Evolutionary conservation across 2,888 invertebrate species (phyloP).

Genomic region (Polyploca ridens): DNA sequence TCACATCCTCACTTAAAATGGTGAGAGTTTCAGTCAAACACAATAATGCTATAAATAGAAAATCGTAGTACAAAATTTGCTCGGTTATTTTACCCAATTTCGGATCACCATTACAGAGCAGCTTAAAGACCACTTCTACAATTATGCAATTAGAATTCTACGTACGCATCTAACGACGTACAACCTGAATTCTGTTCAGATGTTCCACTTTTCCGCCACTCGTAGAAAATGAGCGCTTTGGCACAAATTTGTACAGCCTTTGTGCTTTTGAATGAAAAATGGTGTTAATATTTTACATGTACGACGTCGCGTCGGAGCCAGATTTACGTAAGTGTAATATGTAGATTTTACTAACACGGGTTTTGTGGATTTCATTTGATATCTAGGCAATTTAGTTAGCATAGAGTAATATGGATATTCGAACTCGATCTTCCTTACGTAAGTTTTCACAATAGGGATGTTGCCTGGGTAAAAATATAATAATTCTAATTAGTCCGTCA

Average conservation of each 20-base stretch:
- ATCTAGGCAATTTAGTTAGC: too few species aligned
- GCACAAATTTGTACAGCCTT: conserved; percentile 23
- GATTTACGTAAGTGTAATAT: neutral
- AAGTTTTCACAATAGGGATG: too few species aligned
- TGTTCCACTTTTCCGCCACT: conserved; percentile 14
- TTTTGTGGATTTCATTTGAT: neutral
- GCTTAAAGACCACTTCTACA: too few species aligned
- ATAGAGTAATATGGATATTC: too few species aligned
- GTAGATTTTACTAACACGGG: neutral
- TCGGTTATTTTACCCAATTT: neutral
- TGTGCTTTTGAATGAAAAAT: conserved; percentile 20
- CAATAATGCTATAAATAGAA: too few species aligned
- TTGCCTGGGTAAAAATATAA: too few species aligned
- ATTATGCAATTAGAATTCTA: neutral
- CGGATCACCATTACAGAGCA: too few species aligned
- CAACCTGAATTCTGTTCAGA: conserved; percentile 16
- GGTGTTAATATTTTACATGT: conserved; percentile 16
- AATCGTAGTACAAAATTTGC: too few species aligned
- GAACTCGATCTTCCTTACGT: too few species aligned
- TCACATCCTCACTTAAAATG: too few species aligned
- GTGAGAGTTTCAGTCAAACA: too few species aligned
- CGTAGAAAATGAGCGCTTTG: conserved; percentile 18
- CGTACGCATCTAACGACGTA: conserved; percentile 12
- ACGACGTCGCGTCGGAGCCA: neutral
- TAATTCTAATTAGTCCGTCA: too few species aligned